Percentiles rank a stretch among this genome's conserved stretches.
These are phyloP conservation scores for Thereva unica DNA, from an alignment of 2,888 invertebrate species.

Conservation along the genomic window DNA sequence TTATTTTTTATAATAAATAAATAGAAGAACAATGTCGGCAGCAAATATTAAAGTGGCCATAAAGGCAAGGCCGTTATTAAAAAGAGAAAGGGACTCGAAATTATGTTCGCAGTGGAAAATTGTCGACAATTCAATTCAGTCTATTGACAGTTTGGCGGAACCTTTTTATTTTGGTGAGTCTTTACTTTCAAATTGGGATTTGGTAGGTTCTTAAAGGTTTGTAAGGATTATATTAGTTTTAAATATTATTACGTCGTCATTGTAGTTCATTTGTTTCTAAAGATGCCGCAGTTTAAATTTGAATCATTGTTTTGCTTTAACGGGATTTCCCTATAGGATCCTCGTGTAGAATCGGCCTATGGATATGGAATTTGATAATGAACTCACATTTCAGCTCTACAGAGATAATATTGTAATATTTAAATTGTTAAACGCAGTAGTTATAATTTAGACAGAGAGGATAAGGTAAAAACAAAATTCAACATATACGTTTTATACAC, in stretches of 20 bases:
- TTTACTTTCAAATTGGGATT: background rate
- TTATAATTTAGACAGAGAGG: too few species aligned
- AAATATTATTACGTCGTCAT: background rate
- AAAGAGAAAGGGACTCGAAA: conserved; percentile 66
- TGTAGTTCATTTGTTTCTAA: background rate
- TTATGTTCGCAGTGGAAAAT: conserved; percentile 66
- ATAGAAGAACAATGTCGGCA: conserved; percentile 45
- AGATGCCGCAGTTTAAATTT: too few species aligned
- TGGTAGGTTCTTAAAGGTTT: background rate
- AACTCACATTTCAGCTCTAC: too few species aligned
- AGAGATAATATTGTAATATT: too few species aligned
- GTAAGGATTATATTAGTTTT: background rate
- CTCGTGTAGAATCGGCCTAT: too few species aligned
- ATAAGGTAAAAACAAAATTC: too few species aligned
- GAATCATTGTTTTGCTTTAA: too few species aligned
- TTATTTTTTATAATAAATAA: too few species aligned
- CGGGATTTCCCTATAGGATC: too few species aligned
- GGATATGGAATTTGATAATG: too few species aligned
- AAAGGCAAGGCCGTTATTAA: conserved; percentile 70
- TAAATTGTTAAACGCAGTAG: too few species aligned
- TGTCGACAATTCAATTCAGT: conserved; percentile 64
- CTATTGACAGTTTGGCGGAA: conserved; percentile 62
- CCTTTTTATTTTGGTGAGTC: conserved; percentile 59
- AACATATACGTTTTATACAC: too few species aligned
- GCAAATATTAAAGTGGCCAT: conserved; percentile 77